Evolutionary conservation across 2,797 vertebrate species (phyloP).

Genomic region (Rhynchonycteris naso): DNA sequence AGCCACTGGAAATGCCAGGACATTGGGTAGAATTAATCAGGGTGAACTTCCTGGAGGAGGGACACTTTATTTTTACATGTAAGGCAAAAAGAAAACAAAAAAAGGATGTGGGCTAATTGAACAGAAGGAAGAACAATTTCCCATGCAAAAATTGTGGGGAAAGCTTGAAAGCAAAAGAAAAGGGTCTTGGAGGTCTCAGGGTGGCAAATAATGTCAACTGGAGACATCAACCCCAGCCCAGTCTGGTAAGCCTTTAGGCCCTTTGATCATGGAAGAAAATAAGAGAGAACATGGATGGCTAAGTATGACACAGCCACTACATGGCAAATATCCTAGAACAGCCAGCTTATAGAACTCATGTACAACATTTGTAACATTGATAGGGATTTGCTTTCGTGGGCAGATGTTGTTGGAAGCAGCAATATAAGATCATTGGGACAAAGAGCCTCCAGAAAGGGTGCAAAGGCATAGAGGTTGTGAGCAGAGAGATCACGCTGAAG

Average conservation of each 20-base stretch:
- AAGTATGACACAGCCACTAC: accelerated
- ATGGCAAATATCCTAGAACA: neutral
- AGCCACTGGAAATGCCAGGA: neutral
- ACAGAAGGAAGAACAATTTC: neutral
- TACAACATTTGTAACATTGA: neutral
- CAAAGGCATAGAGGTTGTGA: neutral
- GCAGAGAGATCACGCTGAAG: neutral
- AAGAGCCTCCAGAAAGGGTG: neutral
- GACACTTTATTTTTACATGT: neutral
- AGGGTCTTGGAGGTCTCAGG: neutral
- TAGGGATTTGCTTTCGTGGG: neutral
- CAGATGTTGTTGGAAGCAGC: neutral
- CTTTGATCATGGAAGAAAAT: neutral
- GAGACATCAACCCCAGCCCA: neutral
- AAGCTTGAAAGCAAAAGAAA: neutral
- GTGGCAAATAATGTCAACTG: neutral
- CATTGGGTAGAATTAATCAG: neutral
- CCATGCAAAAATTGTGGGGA: neutral
- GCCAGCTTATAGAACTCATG: neutral
- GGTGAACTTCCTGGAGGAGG: slow-evolving; percentile 18
- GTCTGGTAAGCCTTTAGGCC: neutral
- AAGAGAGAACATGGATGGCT: neutral
- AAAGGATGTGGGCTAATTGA: neutral
- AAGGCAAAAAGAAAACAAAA: neutral
- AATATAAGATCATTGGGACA: neutral